A percentile compares a stretch with the other conserved stretches of the same genome.
These are phyloP conservation scores for Palythoa heliodiscus DNA, from an alignment of 92 coral and sea anemone genomes.

Conservation along the genomic window DNA sequence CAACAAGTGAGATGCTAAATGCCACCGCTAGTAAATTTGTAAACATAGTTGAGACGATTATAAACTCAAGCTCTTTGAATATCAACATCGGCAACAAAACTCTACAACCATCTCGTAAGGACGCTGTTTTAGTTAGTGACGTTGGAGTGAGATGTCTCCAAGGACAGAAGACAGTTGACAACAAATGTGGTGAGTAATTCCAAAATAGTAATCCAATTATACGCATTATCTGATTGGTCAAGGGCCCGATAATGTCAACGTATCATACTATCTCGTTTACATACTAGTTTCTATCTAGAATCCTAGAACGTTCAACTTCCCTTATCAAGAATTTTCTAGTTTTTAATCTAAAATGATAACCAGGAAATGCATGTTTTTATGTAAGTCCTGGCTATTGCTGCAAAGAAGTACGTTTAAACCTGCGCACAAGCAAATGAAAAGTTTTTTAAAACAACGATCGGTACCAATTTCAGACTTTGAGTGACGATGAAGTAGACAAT, in stretches of 20 bases:
- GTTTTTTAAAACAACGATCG: too few species aligned
- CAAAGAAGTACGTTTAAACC: not conserved
- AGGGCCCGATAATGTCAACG: not conserved
- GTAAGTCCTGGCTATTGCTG: not conserved
- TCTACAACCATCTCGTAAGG: not conserved
- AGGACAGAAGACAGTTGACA: not conserved
- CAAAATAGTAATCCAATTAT: too few species aligned
- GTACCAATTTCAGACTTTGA: not conserved
- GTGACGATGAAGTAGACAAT: not conserved
- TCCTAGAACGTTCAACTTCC: too few species aligned
- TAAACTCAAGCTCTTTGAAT: conserved; percentile 18
- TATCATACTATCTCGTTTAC: not conserved
- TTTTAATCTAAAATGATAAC: too few species aligned
- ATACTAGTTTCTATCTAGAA: not conserved
- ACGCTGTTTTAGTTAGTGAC: not conserved
- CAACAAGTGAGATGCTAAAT: conserved; percentile 5
- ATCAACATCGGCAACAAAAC: conserved; percentile 26
- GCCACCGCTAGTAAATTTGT: conserved; percentile 1
- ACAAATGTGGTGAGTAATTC: not conserved
- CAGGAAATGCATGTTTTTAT: not conserved
- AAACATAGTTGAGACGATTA: not conserved
- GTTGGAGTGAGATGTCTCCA: not conserved
- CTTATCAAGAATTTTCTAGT: too few species aligned
- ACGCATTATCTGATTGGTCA: too few species aligned
- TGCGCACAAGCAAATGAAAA: not conserved